Evolutionary conservation across 2,113 vertebrate genomes (phyloP).

Genomic region (Amblyornis subalaris): DNA sequence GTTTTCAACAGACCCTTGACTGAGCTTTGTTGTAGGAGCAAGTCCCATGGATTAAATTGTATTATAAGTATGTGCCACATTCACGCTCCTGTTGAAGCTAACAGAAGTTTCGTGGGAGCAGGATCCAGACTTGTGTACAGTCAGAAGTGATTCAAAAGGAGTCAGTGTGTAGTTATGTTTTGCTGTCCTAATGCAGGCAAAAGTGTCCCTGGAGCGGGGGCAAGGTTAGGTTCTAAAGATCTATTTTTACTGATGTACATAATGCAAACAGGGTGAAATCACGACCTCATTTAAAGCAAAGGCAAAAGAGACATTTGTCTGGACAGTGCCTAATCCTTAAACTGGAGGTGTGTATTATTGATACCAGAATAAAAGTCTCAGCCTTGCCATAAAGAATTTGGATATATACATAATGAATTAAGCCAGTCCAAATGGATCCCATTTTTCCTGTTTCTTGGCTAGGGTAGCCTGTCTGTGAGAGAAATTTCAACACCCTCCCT

Average conservation of each 20-base stretch:
- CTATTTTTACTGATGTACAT: neutral
- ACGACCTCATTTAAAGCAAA: neutral
- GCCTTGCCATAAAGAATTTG: neutral
- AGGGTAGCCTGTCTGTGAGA: neutral
- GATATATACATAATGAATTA: neutral
- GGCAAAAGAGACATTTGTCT: neutral
- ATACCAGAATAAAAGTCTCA: neutral
- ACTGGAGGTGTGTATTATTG: neutral
- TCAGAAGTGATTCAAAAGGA: neutral
- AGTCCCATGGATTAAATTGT: neutral
- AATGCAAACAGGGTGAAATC: neutral
- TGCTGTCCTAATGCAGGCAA: neutral
- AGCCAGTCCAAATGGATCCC: neutral
- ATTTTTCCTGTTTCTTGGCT: neutral
- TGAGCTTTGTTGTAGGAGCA: neutral
- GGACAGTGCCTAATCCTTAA: neutral
- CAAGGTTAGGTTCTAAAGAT: neutral
- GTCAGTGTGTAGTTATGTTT: neutral
- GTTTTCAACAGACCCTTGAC: constrained; percentile 14
- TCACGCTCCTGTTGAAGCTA: neutral
- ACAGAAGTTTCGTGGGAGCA: neutral
- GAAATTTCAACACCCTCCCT: neutral
- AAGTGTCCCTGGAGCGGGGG: neutral
- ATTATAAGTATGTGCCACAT: neutral
- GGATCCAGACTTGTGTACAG: neutral